These are phyloP conservation scores for Penelope pileata DNA, from an alignment of 2,113 vertebrate genomes.

Conservation along the genomic window DNA sequence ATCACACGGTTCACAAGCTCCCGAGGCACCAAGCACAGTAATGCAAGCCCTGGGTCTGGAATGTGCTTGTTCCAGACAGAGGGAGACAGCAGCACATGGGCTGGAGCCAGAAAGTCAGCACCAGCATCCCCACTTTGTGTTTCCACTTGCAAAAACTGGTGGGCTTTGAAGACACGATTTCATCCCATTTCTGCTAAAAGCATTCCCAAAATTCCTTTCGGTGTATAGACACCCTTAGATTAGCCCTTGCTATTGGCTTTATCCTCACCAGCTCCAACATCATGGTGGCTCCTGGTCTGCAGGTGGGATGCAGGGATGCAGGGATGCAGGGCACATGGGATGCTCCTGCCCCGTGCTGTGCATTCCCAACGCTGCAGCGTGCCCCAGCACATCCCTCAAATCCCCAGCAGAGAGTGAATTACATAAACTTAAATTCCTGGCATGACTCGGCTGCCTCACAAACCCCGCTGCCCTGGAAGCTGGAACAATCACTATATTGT, in stretches of 20 bases:
- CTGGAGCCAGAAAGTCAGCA: background rate
- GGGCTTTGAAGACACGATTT: too few relatives aligned
- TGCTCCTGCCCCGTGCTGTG: background rate
- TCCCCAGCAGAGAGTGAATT: constrained; percentile 16
- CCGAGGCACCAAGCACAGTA: background rate
- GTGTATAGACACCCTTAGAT: background rate
- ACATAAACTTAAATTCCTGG: constrained; percentile 60
- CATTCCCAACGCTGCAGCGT: background rate
- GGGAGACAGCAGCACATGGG: background rate
- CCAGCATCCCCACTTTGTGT: background rate
- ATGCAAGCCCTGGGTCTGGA: background rate
- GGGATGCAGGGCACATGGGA: background rate
- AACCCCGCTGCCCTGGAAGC: constrained; percentile 26
- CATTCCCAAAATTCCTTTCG: background rate
- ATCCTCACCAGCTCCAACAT: background rate
- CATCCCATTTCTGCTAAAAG: background rate
- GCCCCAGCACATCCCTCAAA: background rate
- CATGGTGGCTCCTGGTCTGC: background rate
- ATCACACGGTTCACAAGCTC: background rate
- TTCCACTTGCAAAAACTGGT: background rate
- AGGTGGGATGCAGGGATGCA: rapidly evolving
- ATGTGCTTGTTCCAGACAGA: background rate
- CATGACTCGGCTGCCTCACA: constrained; percentile 36
- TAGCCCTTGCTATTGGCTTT: background rate
- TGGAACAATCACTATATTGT: constrained; percentile 61